phyloP scores from a whole-genome alignment of 2,888 invertebrate genomes.

The Eupithecia vulgata region DNA sequence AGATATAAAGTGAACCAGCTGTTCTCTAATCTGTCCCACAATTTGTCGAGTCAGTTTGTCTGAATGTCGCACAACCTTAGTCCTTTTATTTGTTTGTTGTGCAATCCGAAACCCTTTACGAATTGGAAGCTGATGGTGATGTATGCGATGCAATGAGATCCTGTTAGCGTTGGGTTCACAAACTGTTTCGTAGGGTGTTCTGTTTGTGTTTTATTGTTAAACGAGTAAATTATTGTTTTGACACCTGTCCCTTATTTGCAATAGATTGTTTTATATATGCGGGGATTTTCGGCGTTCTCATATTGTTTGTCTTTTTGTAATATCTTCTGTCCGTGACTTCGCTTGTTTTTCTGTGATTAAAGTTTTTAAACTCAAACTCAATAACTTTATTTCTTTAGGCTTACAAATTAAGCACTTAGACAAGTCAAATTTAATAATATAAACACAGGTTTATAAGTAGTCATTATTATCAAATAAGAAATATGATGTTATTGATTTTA shows the following conservation, averaged over 20 bases:
- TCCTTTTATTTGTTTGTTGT: constrained; percentile 56
- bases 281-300: background rate
- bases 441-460: no score
- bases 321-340: background rate
- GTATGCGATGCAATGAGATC: constrained; percentile 39
- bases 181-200: background rate
- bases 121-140: constrained; percentile 48
- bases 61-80: constrained; percentile 34
- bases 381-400: no score
- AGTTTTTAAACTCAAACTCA: no score
- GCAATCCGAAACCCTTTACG: constrained; percentile 52
- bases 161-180: constrained; percentile 33
- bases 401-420: no score
- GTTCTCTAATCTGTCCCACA: constrained; percentile 28
- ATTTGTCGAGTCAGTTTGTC: constrained; percentile 42
- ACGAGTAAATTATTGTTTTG: background rate
- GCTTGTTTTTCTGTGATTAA: background rate
- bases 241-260: background rate
- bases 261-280: background rate
- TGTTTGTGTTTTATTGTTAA: background rate
- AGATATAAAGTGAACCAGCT: constrained; percentile 24
- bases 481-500: no score
- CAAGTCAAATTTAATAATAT: no score
- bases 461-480: no score
- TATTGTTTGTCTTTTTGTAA: background rate